These are phyloP conservation scores for Ooceraea biroi DNA, from an alignment of 1,140 invertebrate genomes.

Conservation along the genomic window DNA sequence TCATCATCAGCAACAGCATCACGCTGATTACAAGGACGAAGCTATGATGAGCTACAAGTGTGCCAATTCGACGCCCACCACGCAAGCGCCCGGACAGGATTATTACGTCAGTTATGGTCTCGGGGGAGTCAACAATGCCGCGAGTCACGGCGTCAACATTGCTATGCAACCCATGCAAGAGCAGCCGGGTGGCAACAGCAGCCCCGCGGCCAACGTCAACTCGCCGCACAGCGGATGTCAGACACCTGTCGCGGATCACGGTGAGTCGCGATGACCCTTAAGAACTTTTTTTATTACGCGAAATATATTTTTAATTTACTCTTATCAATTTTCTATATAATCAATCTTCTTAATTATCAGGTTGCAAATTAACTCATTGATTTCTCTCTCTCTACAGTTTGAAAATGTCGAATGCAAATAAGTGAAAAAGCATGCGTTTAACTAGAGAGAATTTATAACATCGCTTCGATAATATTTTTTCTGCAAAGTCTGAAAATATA, in stretches of 20 bases:
- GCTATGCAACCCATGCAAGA: slow-evolving; percentile 78
- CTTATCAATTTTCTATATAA: no score
- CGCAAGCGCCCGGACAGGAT: slow-evolving; percentile 76
- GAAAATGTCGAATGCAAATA: no score
- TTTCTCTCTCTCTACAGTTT: no score
- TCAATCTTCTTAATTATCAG: no score
- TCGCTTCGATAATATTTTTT: background rate
- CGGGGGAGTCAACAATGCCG: slow-evolving; percentile 71
- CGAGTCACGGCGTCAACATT: slow-evolving; percentile 74
- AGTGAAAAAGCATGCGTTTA: no score
- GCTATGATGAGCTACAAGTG: slow-evolving; percentile 76
- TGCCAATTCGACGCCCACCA: slow-evolving; percentile 45
- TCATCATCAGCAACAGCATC: slow-evolving; percentile 74
- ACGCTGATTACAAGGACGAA: slow-evolving; percentile 81
- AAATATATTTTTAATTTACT: no score
- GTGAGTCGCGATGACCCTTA: slow-evolving; percentile 68
- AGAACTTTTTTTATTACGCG: no score
- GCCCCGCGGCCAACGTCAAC: slow-evolving; percentile 75
- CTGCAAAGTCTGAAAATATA: background rate
- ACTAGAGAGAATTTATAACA: background rate
- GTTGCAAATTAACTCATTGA: no score
- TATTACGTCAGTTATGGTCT: slow-evolving; percentile 83
- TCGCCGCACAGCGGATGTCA: slow-evolving; percentile 79
- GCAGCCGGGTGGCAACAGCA: slow-evolving; percentile 73
- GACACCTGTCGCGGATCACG: slow-evolving; percentile 79